Evolutionary conservation across 1,140 invertebrate species (phyloP).

Genomic region (Bombus ignitus): DNA sequence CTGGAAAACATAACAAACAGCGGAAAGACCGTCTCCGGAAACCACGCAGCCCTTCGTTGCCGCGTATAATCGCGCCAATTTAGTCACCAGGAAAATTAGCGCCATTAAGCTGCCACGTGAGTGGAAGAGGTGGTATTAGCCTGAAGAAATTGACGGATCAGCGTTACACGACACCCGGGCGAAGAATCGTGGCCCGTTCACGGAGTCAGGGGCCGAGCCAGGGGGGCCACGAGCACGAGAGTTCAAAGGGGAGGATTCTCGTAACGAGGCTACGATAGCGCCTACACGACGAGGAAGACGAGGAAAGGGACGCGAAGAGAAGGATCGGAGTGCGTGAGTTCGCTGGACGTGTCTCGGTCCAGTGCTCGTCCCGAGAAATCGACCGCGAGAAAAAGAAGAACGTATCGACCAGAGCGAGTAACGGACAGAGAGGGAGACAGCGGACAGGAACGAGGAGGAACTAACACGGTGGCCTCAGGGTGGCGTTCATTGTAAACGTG

Average conservation of each 20-base stretch:
- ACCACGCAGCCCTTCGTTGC: too few relatives aligned
- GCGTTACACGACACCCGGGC: constrained; percentile 50
- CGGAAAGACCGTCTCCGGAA: not conserved
- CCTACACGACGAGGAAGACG: constrained; percentile 45
- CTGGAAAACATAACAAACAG: not conserved
- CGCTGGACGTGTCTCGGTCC: constrained; percentile 54
- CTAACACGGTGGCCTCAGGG: constrained; percentile 68
- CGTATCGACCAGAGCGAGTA: constrained; percentile 6
- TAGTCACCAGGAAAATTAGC: constrained; percentile 5
- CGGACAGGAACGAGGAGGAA: constrained; percentile 57
- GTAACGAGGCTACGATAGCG: constrained; percentile 61
- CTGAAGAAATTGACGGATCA: constrained; percentile 48
- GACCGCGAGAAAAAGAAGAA: constrained; percentile 32
- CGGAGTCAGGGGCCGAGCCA: not conserved
- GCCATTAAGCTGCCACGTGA: constrained; percentile 1
- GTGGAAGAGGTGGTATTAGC: constrained; percentile 14
- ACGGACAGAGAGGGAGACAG: constrained; percentile 24
- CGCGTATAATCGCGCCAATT: not conserved
- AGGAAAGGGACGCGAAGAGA: not conserved
- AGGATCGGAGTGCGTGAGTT: constrained; percentile 59
- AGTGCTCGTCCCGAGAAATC: constrained; percentile 45
- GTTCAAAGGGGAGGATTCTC: constrained; percentile 59
- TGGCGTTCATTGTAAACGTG: constrained; percentile 56
- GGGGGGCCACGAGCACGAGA: constrained; percentile 22
- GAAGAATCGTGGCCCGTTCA: constrained; percentile 48